Evolutionary conservation across 2,113 vertebrate genomes (phyloP).

Genomic region (Suncus etruscus): DNA sequence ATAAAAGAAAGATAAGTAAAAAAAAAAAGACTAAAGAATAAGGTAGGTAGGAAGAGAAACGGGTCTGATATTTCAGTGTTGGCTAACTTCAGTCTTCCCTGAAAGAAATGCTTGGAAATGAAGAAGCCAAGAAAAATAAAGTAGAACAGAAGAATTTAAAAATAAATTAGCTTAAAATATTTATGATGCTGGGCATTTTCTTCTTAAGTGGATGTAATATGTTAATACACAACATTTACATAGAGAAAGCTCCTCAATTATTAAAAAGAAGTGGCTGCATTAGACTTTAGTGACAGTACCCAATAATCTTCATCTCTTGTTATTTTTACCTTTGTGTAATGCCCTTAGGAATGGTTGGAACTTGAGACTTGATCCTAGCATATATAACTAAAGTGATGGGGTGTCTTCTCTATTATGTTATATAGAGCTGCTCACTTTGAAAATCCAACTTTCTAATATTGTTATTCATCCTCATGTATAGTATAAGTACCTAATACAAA

Average conservation of each 20-base stretch:
- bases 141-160: background rate
- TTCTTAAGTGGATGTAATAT: background rate
- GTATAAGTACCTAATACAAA: background rate
- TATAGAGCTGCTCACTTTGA: background rate
- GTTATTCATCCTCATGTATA: background rate
- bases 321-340: background rate
- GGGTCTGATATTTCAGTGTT: too few species aligned
- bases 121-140: background rate
- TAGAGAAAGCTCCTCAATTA: background rate
- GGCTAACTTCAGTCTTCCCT: background rate
- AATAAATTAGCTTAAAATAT: conserved; percentile 25
- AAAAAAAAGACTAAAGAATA: too few species aligned
- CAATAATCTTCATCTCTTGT: background rate
- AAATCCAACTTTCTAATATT: too few species aligned
- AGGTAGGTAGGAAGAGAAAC: too few species aligned
- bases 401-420: background rate
- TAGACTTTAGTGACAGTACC: background rate
- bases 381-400: background rate
- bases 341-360: too few species aligned
- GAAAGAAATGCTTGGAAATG: background rate
- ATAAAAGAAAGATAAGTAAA: too few species aligned
- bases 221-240: background rate
- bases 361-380: background rate
- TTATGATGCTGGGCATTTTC: background rate
- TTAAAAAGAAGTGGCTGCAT: background rate